A percentile compares a stretch with the other conserved stretches of the same genome.
Evolutionary conservation across 2,113 vertebrate genomes (phyloP).

Genomic region (Rhegmatorhina hoffmannsi): DNA sequence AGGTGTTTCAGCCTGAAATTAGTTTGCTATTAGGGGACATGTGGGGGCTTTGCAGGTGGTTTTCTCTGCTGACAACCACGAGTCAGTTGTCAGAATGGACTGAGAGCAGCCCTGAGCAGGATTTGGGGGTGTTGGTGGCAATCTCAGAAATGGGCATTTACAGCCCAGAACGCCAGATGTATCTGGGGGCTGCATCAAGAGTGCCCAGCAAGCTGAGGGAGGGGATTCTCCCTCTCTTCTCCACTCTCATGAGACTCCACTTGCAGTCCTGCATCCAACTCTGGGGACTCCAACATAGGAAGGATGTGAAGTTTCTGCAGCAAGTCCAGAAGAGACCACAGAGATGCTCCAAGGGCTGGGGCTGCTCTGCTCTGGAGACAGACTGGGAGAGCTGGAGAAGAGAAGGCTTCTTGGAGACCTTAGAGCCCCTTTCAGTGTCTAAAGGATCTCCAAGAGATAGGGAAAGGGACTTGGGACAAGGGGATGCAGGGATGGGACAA

Average conservation of each 20-base stretch:
- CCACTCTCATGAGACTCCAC: neutral
- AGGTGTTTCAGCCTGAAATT: neutral
- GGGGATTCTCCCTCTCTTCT: neutral
- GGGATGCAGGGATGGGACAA: neutral
- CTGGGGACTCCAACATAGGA: neutral
- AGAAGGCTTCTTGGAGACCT: neutral
- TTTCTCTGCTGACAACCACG: neutral
- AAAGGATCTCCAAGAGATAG: neutral
- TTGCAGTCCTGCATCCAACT: neutral
- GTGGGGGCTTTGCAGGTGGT: neutral
- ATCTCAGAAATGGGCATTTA: neutral
- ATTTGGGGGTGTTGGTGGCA: rapidly evolving
- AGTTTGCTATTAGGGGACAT: neutral
- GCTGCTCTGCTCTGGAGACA: neutral
- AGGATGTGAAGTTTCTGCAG: neutral
- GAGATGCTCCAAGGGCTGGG: neutral
- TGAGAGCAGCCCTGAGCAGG: neutral
- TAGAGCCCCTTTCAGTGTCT: neutral
- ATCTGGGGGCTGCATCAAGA: neutral
- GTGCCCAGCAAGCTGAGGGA: neutral
- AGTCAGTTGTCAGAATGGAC: neutral
- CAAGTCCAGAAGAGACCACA: neutral
- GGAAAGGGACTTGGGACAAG: neutral
- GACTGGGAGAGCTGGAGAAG: neutral
- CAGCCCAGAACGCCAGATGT: neutral